Evolutionary conservation across 2,888 invertebrate species (phyloP).

Genomic region (Cenopis cana): DNA sequence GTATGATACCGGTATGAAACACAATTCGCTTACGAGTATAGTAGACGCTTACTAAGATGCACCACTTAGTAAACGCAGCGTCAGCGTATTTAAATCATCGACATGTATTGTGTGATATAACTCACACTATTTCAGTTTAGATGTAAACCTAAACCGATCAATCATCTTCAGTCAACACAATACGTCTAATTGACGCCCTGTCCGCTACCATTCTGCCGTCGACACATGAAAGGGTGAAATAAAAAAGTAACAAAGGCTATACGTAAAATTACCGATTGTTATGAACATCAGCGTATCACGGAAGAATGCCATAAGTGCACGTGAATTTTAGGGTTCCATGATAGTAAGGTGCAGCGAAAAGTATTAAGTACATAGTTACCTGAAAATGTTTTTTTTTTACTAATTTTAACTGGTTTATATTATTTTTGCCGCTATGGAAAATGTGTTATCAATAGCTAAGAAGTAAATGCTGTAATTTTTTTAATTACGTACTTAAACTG

Average conservation of each 20-base stretch:
- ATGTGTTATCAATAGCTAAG: too few species aligned
- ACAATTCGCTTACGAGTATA: too few species aligned
- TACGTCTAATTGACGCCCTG: conserved; percentile 68
- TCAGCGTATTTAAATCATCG: not conserved
- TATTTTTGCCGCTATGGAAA: too few species aligned
- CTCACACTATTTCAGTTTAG: conserved; percentile 13
- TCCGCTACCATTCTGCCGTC: conserved; percentile 66
- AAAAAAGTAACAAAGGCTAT: conserved; percentile 70
- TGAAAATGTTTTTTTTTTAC: not conserved
- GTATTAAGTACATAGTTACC: too few species aligned
- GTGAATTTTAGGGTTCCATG: conserved; percentile 30
- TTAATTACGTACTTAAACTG: too few species aligned
- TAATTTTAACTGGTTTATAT: not conserved
- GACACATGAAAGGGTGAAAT: conserved; percentile 66
- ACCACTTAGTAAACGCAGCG: not conserved
- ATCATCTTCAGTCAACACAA: conserved; percentile 53
- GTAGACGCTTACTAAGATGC: too few species aligned
- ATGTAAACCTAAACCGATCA: conserved; percentile 33
- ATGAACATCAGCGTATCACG: conserved; percentile 57
- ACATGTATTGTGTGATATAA: not conserved
- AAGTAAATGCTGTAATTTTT: too few species aligned
- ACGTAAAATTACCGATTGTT: conserved; percentile 71
- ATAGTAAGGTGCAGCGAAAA: not conserved
- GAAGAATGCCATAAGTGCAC: conserved; percentile 30
- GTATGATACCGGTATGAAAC: too few species aligned